Evolutionary conservation across 2,888 invertebrate species (phyloP).

Genomic region (Globia sparganii): DNA sequence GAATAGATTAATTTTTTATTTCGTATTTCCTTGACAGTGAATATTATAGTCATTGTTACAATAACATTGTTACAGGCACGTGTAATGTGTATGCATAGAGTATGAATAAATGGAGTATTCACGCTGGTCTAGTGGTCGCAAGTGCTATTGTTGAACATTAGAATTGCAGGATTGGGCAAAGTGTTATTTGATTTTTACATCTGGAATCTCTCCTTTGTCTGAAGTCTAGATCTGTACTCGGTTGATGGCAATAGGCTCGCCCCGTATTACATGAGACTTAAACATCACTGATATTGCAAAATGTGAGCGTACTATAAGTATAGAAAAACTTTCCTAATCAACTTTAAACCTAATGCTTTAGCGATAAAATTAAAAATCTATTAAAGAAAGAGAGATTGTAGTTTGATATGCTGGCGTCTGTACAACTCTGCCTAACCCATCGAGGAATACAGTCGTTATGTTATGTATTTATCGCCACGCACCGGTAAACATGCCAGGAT

Average conservation of each 20-base stretch:
- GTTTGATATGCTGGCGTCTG: too few species aligned
- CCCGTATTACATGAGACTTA: background rate
- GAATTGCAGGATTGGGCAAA: background rate
- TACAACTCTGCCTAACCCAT: background rate
- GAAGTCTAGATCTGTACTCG: background rate
- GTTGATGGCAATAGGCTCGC: background rate
- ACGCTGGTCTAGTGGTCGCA: background rate
- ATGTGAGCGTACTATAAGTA: too few species aligned
- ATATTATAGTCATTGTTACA: conserved; percentile 27
- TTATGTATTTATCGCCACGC: background rate
- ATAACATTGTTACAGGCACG: conserved; percentile 10
- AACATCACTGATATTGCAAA: background rate
- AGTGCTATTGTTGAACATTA: background rate
- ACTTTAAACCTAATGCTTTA: too few species aligned
- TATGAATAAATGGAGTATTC: conserved; percentile 17
- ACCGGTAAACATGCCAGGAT: background rate
- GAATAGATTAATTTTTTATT: conserved; percentile 31
- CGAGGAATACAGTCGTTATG: background rate
- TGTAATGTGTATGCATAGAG: background rate
- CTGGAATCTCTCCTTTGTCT: background rate
- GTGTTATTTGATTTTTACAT: background rate
- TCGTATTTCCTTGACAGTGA: conserved; percentile 40
- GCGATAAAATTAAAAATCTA: too few species aligned
- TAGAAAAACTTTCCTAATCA: too few species aligned
- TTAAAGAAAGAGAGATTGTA: too few species aligned